Evolutionary conservation across 2,113 vertebrate genomes (phyloP), one percentile per base, ranked within the genome.

Genomic region (Suricata suricatta): DNA sequence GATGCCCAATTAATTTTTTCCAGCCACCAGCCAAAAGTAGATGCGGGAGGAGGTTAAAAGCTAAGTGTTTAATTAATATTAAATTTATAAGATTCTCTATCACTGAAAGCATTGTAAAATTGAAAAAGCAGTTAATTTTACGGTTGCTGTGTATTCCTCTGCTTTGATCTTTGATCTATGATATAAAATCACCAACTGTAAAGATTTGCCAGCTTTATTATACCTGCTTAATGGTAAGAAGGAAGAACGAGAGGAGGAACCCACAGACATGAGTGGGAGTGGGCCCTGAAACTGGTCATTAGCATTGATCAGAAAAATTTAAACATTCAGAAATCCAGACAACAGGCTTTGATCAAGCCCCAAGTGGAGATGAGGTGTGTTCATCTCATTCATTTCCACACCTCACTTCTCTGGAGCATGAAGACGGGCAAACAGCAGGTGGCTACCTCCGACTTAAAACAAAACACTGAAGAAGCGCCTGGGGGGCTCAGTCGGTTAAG

Each of bases 41-140:
- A 99, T 98, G 98, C 98, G 94, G 96, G 95, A 99, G 98, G 96
- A 99, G 99, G 99, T 99, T 99, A 98, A 99, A 99, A 99, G 99
- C 98, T 99, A 99, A 99, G 99, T 99, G 98, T 99, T 99, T 99
- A 99, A 99, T 99, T 99, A 99, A 99, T 99, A 99, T 99, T 99
- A 99, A 99, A 99, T 99, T 99, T 99, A 99, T 99, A 99, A 98
- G 98, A 99, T 98, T 99, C 98, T 98, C 98, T 98, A 98, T 98
- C 98, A 98, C 98, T 97, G 92, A 99, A 99, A 99, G 98, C 99
- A 98, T 98, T 98, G 98, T 99, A 98, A 98, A 99, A 99, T 99
- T 98, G 98, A 98, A 99, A 99, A 99, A 99, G 98, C 98, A 98
- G 98, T 99, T 99, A 99, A 98, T 98, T 99, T 99, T 99, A 99